phyloP scores from a whole-genome alignment of 2,888 invertebrate species.

The Macropis europaea region DNA sequence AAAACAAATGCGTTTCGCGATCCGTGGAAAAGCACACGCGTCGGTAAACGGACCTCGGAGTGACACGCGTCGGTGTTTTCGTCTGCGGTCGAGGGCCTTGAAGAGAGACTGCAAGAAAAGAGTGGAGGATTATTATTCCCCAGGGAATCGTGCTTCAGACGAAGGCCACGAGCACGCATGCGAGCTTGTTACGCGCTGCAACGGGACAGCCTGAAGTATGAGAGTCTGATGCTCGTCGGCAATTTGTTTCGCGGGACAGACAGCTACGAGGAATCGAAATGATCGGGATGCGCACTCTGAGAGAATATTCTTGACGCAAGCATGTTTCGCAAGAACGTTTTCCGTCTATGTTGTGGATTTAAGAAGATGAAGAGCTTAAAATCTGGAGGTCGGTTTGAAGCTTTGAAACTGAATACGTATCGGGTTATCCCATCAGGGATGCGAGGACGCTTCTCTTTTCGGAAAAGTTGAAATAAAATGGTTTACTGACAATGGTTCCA shows the following conservation, averaged over 20 bases:
- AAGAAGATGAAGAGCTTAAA: too few species aligned
- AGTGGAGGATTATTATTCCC: too few species aligned
- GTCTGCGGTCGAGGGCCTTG: constrained; percentile 34
- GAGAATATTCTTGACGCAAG: not conserved
- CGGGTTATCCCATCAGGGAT: too few species aligned
- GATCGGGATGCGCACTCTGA: not conserved
- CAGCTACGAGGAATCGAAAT: not conserved
- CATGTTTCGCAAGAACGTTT: too few species aligned
- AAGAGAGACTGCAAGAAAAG: too few species aligned
- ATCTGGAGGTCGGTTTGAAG: too few species aligned
- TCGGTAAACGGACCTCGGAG: constrained; percentile 20
- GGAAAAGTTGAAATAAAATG: too few species aligned
- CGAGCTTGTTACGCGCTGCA: not conserved
- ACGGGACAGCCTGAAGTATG: constrained; percentile 21
- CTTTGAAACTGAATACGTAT: too few species aligned
- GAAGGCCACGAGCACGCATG: too few species aligned
- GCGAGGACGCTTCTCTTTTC: too few species aligned
- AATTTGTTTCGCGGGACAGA: constrained; percentile 9
- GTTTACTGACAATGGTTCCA: too few species aligned
- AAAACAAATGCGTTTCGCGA: not conserved
- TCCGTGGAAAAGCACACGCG: not conserved
- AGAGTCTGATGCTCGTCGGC: constrained; percentile 4
- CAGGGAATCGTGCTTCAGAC: constrained; percentile 10
- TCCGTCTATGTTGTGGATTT: too few species aligned
- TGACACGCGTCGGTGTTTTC: constrained; percentile 52